Percentiles rank a stretch among this genome's conserved stretches.
These are phyloP conservation scores for Platorchestia sp. DNA, from an alignment of 1,140 invertebrate species.

Conservation along the genomic window DNA sequence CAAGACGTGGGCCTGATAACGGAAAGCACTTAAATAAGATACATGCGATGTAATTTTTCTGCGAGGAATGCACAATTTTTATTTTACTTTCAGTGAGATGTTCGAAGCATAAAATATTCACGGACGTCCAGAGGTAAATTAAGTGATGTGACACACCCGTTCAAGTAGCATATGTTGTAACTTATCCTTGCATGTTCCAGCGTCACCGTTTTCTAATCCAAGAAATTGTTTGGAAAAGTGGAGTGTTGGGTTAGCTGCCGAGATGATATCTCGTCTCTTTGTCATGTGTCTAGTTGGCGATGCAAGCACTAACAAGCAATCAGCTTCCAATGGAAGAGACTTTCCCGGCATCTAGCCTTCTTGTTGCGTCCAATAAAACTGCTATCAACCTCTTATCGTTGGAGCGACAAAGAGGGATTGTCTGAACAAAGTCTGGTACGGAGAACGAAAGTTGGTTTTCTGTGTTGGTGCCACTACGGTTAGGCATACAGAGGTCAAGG, in stretches of 20 bases:
- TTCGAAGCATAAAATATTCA: background rate
- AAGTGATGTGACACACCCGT: background rate
- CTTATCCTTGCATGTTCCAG: background rate
- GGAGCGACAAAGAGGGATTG: constrained; percentile 22
- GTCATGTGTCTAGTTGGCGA: background rate
- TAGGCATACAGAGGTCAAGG: constrained; percentile 42
- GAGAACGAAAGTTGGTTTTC: background rate
- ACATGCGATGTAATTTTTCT: background rate
- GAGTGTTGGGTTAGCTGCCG: background rate
- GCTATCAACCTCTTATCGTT: background rate
- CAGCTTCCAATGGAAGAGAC: background rate
- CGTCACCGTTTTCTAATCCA: background rate
- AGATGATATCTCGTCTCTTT: background rate
- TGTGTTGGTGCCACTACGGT: background rate
- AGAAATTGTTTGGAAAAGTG: background rate
- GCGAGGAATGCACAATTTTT: background rate
- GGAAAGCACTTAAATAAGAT: background rate
- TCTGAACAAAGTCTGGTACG: background rate
- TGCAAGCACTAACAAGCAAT: background rate
- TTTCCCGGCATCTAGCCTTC: background rate
- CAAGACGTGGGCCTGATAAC: background rate
- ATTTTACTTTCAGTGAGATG: background rate
- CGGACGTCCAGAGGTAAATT: too few relatives aligned
- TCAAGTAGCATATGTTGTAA: background rate
- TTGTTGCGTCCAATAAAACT: background rate